Conservation (phyloP, 2,888 invertebrate genomes). For the Rhorus exstirpatorius region DNA sequence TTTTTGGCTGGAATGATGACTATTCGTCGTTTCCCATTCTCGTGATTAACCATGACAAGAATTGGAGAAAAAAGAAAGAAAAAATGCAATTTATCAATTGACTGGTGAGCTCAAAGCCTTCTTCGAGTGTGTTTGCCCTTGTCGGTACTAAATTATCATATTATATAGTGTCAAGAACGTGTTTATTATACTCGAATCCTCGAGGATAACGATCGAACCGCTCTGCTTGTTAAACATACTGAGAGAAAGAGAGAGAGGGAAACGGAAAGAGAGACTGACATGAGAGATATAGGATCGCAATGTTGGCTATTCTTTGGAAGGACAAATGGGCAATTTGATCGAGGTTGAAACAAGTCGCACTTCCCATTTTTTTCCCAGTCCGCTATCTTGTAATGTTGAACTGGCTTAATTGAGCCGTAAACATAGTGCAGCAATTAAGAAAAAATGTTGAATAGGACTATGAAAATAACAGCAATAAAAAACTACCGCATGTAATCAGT, state of each 20-base stretch:
- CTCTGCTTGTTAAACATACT: conserved; percentile 13
- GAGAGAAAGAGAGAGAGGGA: background rate
- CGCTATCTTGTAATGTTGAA: conserved; percentile 5
- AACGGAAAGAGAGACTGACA: background rate
- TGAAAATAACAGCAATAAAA: conserved; percentile 13
- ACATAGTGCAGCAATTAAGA: conserved; percentile 36
- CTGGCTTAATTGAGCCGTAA: conserved; percentile 42
- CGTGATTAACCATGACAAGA: conserved; percentile 8
- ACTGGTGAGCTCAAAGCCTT: conserved; percentile 25
- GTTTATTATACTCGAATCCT: conserved; percentile 24
- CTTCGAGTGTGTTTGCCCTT: conserved; percentile 39
- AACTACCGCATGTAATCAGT: background rate
- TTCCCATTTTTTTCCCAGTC: conserved; percentile 40
- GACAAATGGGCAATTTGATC: conserved; percentile 51
- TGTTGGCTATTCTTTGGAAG: conserved; percentile 50
- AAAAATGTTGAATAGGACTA: conserved; percentile 22
- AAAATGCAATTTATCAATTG: conserved; percentile 32
- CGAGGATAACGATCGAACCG: conserved; percentile 33
- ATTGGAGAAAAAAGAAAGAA: too few species aligned
- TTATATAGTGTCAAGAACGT: conserved; percentile 41
- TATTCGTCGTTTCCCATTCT: conserved; percentile 7
- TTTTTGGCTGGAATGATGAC: background rate
- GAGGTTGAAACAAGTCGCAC: conserved; percentile 40
- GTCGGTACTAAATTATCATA: conserved; percentile 33
- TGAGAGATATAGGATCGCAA: background rate